These are phyloP conservation scores for Sphaerophoria rueppellii DNA, from an alignment of 2,888 invertebrate genomes.

Conservation along the genomic window DNA sequence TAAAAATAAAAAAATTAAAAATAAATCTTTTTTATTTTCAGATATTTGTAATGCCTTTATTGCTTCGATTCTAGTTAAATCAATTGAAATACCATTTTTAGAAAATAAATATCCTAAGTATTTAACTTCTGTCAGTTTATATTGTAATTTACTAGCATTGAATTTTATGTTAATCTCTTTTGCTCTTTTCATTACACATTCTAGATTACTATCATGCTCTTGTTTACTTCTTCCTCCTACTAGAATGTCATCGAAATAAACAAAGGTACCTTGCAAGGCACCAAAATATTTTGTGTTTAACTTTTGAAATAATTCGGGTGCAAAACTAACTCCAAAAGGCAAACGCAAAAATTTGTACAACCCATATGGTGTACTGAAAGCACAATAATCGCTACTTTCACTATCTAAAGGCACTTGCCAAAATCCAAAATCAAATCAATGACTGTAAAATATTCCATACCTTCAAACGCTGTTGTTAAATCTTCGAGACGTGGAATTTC, in stretches of 20 bases:
- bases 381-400: not conserved
- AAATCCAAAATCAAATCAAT: not conserved
- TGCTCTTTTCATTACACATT: not conserved
- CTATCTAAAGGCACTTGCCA: not conserved
- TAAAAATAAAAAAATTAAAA: no score
- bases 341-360: not conserved
- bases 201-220: not conserved
- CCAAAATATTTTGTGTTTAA: not conserved
- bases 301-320: not conserved
- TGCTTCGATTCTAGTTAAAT: not conserved
- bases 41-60: not conserved
- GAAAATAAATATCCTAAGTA: conserved; percentile 10
- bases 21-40: not conserved
- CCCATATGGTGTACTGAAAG: not conserved
- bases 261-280: not conserved
- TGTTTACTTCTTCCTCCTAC: not conserved
- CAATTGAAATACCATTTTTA: not conserved
- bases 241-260: not conserved
- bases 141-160: not conserved
- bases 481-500: not conserved
- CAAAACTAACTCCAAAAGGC: not conserved
- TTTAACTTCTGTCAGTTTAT: conserved; percentile 1
- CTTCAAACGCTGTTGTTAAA: not conserved
- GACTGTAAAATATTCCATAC: not conserved
- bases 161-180: not conserved